Conservation (phyloP, 2,797 vertebrate genomes). For the Tachyglossus aculeatus region DNA sequence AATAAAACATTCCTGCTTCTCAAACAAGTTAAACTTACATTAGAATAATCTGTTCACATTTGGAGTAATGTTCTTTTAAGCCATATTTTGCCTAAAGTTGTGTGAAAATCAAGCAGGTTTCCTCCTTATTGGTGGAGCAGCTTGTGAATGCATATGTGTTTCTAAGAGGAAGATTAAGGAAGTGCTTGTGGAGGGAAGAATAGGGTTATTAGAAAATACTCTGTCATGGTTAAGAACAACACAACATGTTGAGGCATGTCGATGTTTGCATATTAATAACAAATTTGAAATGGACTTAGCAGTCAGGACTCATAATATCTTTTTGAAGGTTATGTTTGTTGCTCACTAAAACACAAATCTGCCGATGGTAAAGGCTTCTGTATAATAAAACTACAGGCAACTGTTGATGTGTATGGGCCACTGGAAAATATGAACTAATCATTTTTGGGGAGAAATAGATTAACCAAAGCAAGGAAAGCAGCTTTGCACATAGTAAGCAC, state of each 20-base stretch:
- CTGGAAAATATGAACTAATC: slow-evolving; percentile 39
- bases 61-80: too few species aligned
- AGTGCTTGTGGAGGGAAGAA: not conserved
- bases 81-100: too few species aligned
- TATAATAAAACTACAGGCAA: slow-evolving; percentile 44
- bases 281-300: slow-evolving; percentile 54
- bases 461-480: not conserved
- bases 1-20: too few species aligned
- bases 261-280: slow-evolving; percentile 9
- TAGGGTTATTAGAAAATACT: not conserved
- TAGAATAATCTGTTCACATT: too few species aligned
- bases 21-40: too few species aligned
- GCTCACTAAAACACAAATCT: slow-evolving; percentile 48
- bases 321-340: slow-evolving; percentile 55
- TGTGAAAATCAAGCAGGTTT: not conserved
- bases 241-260: not conserved
- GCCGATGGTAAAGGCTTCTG: slow-evolving; percentile 41
- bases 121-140: not conserved
- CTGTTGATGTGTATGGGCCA: slow-evolving; percentile 18
- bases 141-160: not conserved
- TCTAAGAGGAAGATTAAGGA: not conserved
- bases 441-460: not conserved
- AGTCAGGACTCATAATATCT: slow-evolving; percentile 53
- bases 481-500: slow-evolving; percentile 5
- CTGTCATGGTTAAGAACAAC: not conserved